Base-by-base conservation (phyloP, 1,140 invertebrate genomes). In the Penaeus indicus region DNA sequence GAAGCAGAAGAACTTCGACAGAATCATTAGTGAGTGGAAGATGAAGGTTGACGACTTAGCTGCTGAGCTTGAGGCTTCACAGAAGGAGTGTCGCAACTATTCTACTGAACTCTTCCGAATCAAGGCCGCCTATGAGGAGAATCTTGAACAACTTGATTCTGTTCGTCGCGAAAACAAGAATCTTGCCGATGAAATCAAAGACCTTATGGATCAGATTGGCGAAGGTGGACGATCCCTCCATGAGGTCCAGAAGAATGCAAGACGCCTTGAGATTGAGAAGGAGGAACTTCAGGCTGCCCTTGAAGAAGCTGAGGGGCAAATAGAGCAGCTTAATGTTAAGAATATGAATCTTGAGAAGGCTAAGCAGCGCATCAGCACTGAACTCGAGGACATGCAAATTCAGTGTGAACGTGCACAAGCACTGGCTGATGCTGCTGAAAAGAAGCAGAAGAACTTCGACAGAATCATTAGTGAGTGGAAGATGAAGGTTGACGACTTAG, bases 311-410 rank as follows among this genome's bases (percentile, higher is more conserved):
- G 89, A 90, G 54, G 78, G 84, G n/a, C 89, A 88, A 54, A 88
- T 88, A 21, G 87, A 88, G 27, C 87, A 88, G 27, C 87, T 88
- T 21, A 88, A 88, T 32, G 72, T 88, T 61, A 88, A 88, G 81
- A 88, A 84, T 19, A 27, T 88, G 32, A 27, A 79, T 11, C 91
- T 95, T 54, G 95, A 95, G 91, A 95, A 95, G 91, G 93, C 93
- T 63, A 95, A 95, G 91, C 92, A 93, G 89, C 92, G 94, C 88
- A 92, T 95, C 60, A 92, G 93, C 79, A 94, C 94, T 32, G 95
- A 91, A 47, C 95, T 95, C 91, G 95, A 95, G 91, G 94, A 94
- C 90, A 93, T 94, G 60, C 94, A 95, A 91, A 92, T 95, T 42
- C 95, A 95, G 72, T 82, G 86, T 11, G 91, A 91, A 72, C 86